Conservation (phyloP, 2,797 vertebrate genomes). For the Oryzias sinensis region DNA sequence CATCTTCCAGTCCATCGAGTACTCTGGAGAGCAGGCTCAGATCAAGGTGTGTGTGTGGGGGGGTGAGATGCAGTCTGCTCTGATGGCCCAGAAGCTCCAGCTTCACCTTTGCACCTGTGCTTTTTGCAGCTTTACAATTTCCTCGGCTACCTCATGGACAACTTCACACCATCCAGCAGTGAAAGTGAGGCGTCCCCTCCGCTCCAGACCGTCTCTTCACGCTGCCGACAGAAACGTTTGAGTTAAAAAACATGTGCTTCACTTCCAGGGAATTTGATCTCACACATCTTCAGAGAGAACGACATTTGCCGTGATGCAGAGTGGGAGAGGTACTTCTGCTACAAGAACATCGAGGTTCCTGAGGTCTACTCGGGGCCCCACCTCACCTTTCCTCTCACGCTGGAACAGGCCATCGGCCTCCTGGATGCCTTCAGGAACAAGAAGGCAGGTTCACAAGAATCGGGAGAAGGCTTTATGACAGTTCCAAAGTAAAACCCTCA, state of each 20-base stretch:
- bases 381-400: constrained; percentile 88
- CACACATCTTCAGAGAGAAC: constrained; percentile 86
- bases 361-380: constrained; percentile 86
- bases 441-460: constrained; percentile 78
- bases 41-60: constrained; percentile 79
- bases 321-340: constrained; percentile 82
- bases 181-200: constrained; percentile 80
- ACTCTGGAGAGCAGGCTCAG: constrained; percentile 92
- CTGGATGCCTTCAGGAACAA: constrained; percentile 93
- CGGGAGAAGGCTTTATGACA: too few species aligned
- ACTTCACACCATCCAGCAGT: constrained; percentile 85
- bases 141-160: constrained; percentile 92
- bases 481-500: too few species aligned
- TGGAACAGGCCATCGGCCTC: constrained; percentile 82
- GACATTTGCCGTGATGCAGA: constrained; percentile 78
- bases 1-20: constrained; percentile 95
- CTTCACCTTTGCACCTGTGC: constrained; percentile 2
- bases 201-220: background rate
- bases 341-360: constrained; percentile 84
- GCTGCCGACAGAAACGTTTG: background rate
- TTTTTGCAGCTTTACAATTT: constrained; percentile 88
- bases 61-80: background rate
- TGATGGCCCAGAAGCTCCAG: background rate
- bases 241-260: background rate
- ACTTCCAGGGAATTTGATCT: constrained; percentile 86